These are phyloP conservation scores for Mythimna ferrago DNA, from an alignment of 2,888 invertebrate genomes.

Conservation along the genomic window DNA sequence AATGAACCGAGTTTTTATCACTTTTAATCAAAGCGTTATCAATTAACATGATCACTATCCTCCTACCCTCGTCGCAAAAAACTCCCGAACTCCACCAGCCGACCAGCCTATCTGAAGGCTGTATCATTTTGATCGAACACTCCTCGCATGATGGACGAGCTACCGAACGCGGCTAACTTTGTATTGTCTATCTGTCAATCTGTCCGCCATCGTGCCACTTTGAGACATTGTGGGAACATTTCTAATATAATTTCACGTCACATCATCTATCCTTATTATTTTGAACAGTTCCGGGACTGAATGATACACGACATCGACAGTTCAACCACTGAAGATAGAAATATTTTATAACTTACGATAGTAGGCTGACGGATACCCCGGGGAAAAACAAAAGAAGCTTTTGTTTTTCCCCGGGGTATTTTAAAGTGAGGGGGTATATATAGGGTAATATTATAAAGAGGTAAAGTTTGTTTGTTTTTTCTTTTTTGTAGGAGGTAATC, in stretches of 20 bases:
- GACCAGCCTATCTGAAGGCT: constrained; percentile 71
- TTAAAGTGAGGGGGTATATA: no score
- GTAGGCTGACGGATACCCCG: no score
- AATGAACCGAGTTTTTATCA: constrained; percentile 38
- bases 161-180: constrained; percentile 79
- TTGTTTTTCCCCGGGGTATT: no score
- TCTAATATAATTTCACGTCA: constrained; percentile 2
- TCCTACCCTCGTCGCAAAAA: constrained; percentile 63
- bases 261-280: constrained; percentile 1
- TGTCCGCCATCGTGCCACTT: constrained; percentile 57
- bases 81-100: constrained; percentile 44
- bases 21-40: constrained; percentile 39
- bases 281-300: constrained; percentile 11
- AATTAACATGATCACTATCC: constrained; percentile 38
- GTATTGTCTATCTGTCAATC: constrained; percentile 79
- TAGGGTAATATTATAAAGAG: no score
- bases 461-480: no score
- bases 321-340: not conserved
- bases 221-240: constrained; percentile 57
- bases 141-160: constrained; percentile 85
- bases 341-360: no score
- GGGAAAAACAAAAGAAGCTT: no score
- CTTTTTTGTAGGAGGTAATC: no score
- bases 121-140: constrained; percentile 85
- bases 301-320: not conserved